Evolutionary conservation across 2,113 vertebrate species (phyloP).

Genomic region (Coracopsis vasa): DNA sequence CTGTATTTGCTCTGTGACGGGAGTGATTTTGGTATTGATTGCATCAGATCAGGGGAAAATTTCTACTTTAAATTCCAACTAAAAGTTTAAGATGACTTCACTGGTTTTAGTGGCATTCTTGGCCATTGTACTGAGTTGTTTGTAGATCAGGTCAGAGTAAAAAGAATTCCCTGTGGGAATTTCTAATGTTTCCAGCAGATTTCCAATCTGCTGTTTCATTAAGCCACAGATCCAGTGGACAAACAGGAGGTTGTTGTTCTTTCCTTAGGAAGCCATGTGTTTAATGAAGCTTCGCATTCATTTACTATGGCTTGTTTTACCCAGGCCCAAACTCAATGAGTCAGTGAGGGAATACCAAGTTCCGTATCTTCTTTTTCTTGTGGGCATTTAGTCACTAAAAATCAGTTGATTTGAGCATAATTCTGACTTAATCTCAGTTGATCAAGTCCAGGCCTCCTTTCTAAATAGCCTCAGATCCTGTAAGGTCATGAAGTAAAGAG

Average conservation of each 20-base stretch:
- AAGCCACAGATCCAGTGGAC: neutral
- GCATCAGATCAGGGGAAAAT: neutral
- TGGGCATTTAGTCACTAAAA: neutral
- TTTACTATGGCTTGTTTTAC: neutral
- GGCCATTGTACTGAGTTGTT: neutral
- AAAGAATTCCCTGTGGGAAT: neutral
- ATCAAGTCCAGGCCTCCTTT: neutral
- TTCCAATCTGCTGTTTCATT: neutral
- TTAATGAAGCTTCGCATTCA: neutral
- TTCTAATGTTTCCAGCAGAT: neutral
- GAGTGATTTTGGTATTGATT: neutral
- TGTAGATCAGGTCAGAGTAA: neutral
- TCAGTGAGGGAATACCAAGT: too few relatives aligned
- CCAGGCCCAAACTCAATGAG: rapidly evolving
- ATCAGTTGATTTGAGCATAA: neutral
- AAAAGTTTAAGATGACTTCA: neutral
- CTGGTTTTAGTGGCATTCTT: neutral
- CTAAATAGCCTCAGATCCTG: neutral
- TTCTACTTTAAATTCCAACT: neutral
- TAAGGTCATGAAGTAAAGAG: rapidly evolving
- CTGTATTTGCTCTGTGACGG: neutral
- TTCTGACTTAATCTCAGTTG: neutral
- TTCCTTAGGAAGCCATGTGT: neutral
- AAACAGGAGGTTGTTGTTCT: neutral
- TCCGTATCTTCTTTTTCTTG: neutral